Percentiles rank a stretch among this genome's conserved stretches.
Conservation (phyloP, 2,888 invertebrate genomes). For the Bellardia bayeri region DNA sequence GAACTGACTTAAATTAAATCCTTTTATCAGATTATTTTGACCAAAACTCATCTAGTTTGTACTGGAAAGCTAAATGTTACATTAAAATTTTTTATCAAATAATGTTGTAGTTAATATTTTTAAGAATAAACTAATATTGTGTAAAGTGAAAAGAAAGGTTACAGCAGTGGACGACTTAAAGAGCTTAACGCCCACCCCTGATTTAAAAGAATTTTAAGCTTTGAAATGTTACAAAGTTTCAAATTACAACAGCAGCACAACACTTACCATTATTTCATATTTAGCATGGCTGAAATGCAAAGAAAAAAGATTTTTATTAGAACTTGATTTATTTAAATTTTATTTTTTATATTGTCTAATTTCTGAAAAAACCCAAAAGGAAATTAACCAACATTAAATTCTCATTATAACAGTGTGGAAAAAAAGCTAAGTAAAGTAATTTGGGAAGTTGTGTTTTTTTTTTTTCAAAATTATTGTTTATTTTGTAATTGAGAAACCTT, state of each 20-base stretch:
- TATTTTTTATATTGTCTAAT: constrained; percentile 28
- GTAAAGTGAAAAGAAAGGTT: no score
- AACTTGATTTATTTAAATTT: not conserved
- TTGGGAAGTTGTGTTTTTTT: constrained; percentile 56
- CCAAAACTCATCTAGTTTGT: constrained; percentile 18
- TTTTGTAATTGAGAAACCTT: constrained; percentile 53
- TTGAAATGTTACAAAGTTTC: no score
- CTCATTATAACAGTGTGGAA: constrained; percentile 42
- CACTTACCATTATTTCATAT: not conserved
- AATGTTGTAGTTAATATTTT: no score
- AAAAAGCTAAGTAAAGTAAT: constrained; percentile 33
- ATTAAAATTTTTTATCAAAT: no score
- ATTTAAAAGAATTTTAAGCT: no score
- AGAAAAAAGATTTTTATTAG: not conserved
- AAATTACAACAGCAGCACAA: no score
- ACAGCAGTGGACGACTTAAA: no score
- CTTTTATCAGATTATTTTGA: constrained; percentile 25
- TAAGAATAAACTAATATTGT: no score
- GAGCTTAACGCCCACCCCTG: no score
- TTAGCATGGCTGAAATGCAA: constrained; percentile 5
- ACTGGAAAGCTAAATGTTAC: not conserved
- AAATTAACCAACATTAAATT: constrained; percentile 61
- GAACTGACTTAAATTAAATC: constrained; percentile 30
- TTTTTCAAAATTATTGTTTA: not conserved
- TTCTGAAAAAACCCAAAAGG: constrained; percentile 26